These are phyloP conservation scores for Metaphire vulgaris DNA, from an alignment of 1,140 invertebrate species.

Conservation along the genomic window DNA sequence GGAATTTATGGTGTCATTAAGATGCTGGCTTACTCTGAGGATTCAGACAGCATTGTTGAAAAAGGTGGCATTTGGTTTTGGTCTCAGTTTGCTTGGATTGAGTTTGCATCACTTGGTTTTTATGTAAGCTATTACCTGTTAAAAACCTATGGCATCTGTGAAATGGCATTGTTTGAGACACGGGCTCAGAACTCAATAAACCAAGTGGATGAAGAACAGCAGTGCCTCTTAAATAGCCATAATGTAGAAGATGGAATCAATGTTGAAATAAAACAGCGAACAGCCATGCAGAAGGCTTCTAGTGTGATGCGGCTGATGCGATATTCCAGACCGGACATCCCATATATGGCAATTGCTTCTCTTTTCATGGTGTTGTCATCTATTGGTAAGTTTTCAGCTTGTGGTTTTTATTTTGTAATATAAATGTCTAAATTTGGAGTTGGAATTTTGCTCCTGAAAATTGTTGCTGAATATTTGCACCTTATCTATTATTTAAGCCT, in stretches of 20 bases:
- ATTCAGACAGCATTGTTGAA: neutral
- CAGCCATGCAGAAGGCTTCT: slow-evolving; percentile 2
- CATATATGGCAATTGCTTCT: neutral
- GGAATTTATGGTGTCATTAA: slow-evolving; percentile 14
- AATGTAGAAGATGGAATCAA: neutral
- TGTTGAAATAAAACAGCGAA: neutral
- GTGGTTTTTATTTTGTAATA: neutral
- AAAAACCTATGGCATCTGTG: neutral
- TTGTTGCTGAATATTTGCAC: too few relatives aligned
- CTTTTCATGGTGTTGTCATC: slow-evolving; percentile 16
- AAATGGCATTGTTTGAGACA: neutral
- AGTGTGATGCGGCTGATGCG: neutral
- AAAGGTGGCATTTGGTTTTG: slow-evolving; percentile 10
- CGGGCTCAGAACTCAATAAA: neutral
- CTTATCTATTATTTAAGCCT: too few relatives aligned
- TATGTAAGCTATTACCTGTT: neutral
- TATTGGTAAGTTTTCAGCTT: slow-evolving; percentile 2
- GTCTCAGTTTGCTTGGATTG: slow-evolving; percentile 11
- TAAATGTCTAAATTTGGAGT: neutral
- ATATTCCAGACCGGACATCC: slow-evolving; percentile 14
- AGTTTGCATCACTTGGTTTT: slow-evolving; percentile 10
- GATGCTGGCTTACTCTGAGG: slow-evolving; percentile 16
- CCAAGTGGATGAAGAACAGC: neutral
- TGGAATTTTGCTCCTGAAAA: too few relatives aligned
- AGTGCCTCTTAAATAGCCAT: too few relatives aligned